Percentiles rank a stretch among this genome's conserved stretches.
Evolutionary conservation across 2,888 invertebrate species (phyloP).

Genomic region (Acanthococcus lagerstroemiae): DNA sequence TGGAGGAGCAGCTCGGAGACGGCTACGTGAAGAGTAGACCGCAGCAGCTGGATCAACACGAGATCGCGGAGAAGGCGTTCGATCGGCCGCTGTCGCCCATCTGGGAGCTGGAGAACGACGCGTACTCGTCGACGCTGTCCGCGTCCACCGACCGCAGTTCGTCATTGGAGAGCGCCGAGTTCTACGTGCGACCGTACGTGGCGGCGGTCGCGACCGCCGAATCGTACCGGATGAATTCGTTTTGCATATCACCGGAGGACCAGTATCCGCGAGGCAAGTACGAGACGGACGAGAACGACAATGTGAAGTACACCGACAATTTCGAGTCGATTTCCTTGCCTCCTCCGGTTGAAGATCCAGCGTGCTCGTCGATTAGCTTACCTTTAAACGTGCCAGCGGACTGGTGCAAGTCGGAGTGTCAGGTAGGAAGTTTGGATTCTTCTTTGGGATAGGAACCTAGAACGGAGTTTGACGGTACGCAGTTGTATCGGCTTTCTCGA

Average conservation of each 20-base stretch:
- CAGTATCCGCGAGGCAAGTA: neutral
- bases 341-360: neutral
- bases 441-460: too few species aligned
- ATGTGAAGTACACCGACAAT: neutral
- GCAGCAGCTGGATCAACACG: neutral
- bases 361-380: neutral
- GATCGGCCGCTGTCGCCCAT: constrained; percentile 13
- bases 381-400: neutral
- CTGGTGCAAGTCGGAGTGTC: neutral
- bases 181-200: neutral
- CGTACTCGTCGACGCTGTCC: constrained; percentile 13
- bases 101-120: constrained; percentile 9
- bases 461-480: too few species aligned
- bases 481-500: too few species aligned
- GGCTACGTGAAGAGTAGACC: neutral
- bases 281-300: neutral
- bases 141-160: neutral
- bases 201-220: neutral
- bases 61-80: neutral
- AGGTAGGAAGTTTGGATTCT: neutral
- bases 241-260: constrained; percentile 13
- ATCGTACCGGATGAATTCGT: constrained; percentile 16
- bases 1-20: too few species aligned
- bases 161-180: constrained; percentile 1
- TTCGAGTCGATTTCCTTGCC: neutral